Base-by-base conservation (phyloP, 2,888 invertebrate species). In the Scaptomyza polygonia region DNA sequence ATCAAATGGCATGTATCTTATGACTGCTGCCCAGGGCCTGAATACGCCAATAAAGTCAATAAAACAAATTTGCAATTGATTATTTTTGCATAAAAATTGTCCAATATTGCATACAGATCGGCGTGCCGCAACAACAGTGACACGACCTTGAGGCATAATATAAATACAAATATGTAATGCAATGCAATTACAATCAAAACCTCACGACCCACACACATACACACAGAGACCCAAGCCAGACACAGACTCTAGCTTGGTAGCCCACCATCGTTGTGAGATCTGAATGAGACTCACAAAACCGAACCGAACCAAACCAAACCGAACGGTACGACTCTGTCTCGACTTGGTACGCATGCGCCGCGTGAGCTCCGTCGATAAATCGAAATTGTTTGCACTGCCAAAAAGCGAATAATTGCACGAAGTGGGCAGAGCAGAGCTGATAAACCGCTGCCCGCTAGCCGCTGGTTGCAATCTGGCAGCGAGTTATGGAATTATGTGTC, bases 301-400 rank as follows among this genome's bases (percentile, higher is more conserved):
- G 18, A 34, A 16, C 27, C 16, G 30, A 9, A 30, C 39, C 27
- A 29, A 32, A 29, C 14, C 14, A 36, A 40, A 5, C n/a, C n/a
- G 42, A n/a, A 25, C 36, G 43, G 9, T 32, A 5, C 9, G 36
- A 36, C 14, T 36, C 49, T 34, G 25, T 11, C 2, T 18, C 11
- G 11, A 21, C 12, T 36, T 49, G 30, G 16, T 73, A 76, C 75
- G 75, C 75, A 76, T 74, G 66, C 82, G 75, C 82, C 82, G 82
- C 82, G 82, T 84, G 82, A 82, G 82, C 67, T 82, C 87, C 71
- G 71, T 67, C 82, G 82, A 82, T 82, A 82, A 82, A 82, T 82
- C 87, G 82, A 82, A 82, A 86, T 82, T 82, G 87, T 82, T 82
- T 82, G 87, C 87, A 81, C 85, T 82, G 82, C 87, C 87, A 82